Base-by-base conservation (phyloP, 1,140 invertebrate species). In the Pogonomyrmex barbatus region DNA sequence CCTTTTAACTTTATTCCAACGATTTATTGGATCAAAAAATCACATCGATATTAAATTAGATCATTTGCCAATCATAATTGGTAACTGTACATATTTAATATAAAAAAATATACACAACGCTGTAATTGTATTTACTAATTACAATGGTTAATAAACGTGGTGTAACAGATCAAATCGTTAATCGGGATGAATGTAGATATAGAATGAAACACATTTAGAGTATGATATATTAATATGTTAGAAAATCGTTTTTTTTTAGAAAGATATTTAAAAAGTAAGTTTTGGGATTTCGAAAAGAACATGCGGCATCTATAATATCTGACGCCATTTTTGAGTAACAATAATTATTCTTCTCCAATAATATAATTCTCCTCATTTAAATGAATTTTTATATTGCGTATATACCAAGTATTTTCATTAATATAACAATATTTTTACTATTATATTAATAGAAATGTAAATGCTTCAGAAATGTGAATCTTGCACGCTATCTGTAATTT, bases 21-120 rank as follows among this genome's bases (percentile, higher is more conserved):
- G 39, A 84, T 87, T 83, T 89, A 87, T 91, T 86, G 85, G 82
- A 89, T 83, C 65, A 86, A 90, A 90, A 60, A 90, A 92, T 92
- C 86, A 91, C 89, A 89, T 90, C 76, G 65, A 90, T 90, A 91
- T 92, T 92, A 90, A 93, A 92, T 92, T 91, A 92, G 76, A 90
- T 85, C 86, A 91, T 94, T 94, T 93, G 93, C 92, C 93, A 93
- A 94, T 94, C 93, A 92, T 93, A 94, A 94, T 93, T 94, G 93
- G 93, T 94, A 94, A 95, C 93, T 94, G 94, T 94, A 94, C 94
- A 95, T 95, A 94, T 93, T 93, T 92, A 94, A 94, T 92, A 94
- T 90, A 95, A 81, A 52, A 70, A 81, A 81, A 94, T 94, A 91
- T 94, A 94, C 91, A 94, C 92, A 93, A 94, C 93, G 93, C 91